Percentiles rank a stretch among this genome's conserved stretches.
Conservation (phyloP, 1,140 invertebrate species). For the Lepidurus apus region DNA sequence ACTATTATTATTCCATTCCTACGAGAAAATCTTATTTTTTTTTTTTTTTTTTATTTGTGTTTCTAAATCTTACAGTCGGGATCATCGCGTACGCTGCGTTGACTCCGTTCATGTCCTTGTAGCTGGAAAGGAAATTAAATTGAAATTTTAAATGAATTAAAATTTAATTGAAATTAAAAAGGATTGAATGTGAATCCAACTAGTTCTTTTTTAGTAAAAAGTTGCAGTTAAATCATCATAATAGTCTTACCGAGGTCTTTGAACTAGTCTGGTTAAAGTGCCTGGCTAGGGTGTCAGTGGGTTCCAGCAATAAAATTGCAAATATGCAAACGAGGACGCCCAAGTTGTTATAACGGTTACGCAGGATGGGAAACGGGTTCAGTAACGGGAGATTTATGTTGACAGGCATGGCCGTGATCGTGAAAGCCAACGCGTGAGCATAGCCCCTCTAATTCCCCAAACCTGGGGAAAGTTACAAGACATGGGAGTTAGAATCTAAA, state of each 20-base stretch:
- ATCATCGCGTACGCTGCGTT: conserved; percentile 1
- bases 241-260: neutral
- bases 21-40: neutral
- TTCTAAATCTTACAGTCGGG: neutral
- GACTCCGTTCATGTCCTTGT: neutral
- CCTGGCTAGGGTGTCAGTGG: neutral
- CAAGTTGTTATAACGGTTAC: neutral
- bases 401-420: conserved; percentile 12
- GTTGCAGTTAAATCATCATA: neutral
- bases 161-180: too few relatives aligned
- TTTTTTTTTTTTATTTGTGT: neutral
- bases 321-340: neutral
- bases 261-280: neutral
- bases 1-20: neutral
- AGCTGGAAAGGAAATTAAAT: neutral
- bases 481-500: neutral
- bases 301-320: neutral
- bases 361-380: neutral
- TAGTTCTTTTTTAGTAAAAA: neutral
- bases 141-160: too few relatives aligned
- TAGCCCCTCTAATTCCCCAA: neutral
- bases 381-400: conserved; percentile 1
- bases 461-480: neutral
- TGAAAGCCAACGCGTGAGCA: neutral
- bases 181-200: neutral